Conservation (phyloP, 2,797 vertebrate species). For the Myotis daubentonii region DNA sequence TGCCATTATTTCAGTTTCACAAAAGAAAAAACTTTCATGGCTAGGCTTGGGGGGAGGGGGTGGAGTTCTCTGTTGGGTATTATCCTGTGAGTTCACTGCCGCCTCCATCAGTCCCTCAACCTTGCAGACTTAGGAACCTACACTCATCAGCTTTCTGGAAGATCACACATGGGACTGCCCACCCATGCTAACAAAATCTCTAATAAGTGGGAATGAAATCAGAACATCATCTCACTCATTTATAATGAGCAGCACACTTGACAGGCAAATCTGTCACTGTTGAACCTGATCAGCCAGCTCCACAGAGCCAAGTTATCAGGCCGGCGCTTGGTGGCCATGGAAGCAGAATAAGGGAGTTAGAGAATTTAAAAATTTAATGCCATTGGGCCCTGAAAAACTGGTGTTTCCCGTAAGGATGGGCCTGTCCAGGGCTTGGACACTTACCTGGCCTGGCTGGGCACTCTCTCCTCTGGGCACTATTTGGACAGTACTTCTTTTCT, state of each 20-base stretch:
- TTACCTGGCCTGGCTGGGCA: no score
- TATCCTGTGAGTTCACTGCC: neutral
- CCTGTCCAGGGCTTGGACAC: neutral
- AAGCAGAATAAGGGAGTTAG: neutral
- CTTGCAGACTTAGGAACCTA: neutral
- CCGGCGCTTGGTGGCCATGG: neutral
- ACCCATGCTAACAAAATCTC: neutral
- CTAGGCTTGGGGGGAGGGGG: neutral
- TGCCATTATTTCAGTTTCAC: constrained; percentile 6
- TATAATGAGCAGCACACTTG: neutral
- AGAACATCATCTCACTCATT: neutral
- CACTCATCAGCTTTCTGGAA: neutral
- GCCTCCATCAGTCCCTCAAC: neutral
- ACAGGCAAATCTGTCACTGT: neutral
- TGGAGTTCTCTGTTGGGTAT: neutral
- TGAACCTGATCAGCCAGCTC: neutral
- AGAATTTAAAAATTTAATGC: neutral
- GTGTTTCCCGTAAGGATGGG: neutral
- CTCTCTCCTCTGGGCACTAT: neutral
- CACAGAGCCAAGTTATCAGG: neutral
- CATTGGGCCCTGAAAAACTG: neutral
- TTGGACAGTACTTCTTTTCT: neutral
- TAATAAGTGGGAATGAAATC: neutral
- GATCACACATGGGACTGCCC: neutral
- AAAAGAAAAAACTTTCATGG: neutral